Evolutionary conservation across 2,113 vertebrate species (phyloP).

Genomic region (Amblyopsis rosae): DNA sequence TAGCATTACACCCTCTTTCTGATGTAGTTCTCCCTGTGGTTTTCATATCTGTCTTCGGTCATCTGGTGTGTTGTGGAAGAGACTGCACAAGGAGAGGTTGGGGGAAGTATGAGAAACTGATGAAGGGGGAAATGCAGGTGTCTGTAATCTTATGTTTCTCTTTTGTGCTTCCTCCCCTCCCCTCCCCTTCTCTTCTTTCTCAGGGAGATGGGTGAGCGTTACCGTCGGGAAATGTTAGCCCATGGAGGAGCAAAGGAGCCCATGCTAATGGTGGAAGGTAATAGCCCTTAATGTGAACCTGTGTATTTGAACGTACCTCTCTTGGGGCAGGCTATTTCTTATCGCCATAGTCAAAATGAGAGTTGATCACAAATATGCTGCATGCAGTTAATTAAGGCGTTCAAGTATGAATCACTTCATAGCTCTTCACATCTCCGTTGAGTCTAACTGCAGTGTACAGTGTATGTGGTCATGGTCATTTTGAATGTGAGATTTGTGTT

Average conservation of each 20-base stretch:
- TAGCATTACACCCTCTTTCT: not conserved
- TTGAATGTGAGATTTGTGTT: too few relatives aligned
- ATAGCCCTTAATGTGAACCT: too few relatives aligned
- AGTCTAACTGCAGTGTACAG: not conserved
- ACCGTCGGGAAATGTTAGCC: slow-evolving; percentile 92
- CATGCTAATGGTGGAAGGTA: slow-evolving; percentile 87
- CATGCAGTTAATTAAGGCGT: slow-evolving; percentile 12
- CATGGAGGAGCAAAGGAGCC: slow-evolving; percentile 93
- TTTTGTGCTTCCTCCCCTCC: not conserved
- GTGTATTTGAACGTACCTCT: not conserved
- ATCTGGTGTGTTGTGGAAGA: slow-evolving; percentile 28
- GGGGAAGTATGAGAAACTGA: not conserved
- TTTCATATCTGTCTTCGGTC: slow-evolving; percentile 45
- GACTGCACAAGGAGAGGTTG: not conserved
- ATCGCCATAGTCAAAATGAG: not conserved
- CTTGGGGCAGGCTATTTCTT: not conserved
- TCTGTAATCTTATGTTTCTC: slow-evolving; percentile 54
- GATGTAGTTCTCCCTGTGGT: slow-evolving; percentile 45
- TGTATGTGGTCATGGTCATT: slow-evolving; percentile 8
- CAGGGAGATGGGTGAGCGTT: slow-evolving; percentile 93
- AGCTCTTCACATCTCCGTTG: not conserved
- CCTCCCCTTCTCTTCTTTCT: slow-evolving; percentile 32
- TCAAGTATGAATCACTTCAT: not conserved
- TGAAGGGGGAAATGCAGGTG: slow-evolving; percentile 44
- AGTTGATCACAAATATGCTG: slow-evolving; percentile 8